A percentile compares a stretch with the other conserved stretches of the same genome.
Evolutionary conservation across 2,797 vertebrate genomes (phyloP).

Genomic region (Chloroceryle inda): DNA sequence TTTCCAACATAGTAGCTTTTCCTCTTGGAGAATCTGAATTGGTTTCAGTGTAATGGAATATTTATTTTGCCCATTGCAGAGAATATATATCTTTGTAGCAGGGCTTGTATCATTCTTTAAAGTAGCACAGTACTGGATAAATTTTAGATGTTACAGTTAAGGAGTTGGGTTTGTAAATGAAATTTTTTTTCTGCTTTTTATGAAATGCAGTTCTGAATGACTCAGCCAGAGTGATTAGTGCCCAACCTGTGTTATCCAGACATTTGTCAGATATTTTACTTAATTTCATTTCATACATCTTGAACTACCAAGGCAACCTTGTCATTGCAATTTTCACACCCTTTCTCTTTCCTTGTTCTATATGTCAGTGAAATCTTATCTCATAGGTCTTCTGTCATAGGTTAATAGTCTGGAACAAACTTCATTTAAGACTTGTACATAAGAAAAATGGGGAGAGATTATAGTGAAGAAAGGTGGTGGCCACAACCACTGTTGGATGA

Average conservation of each 20-base stretch:
- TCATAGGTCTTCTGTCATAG: slow-evolving; percentile 79
- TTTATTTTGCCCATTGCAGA: background rate
- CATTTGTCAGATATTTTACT: slow-evolving; percentile 79
- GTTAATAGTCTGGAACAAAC: slow-evolving; percentile 84
- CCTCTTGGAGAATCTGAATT: background rate
- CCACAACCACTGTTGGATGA: background rate
- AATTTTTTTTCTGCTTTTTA: background rate
- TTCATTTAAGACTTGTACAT: slow-evolving; percentile 75
- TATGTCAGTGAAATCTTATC: slow-evolving; percentile 81
- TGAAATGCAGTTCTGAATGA: slow-evolving; percentile 25
- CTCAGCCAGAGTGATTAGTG: slow-evolving; percentile 31
- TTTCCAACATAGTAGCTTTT: background rate
- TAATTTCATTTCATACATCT: slow-evolving; percentile 75
- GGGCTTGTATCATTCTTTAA: background rate
- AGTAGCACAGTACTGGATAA: background rate
- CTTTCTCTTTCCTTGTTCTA: slow-evolving; percentile 80
- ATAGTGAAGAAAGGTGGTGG: slow-evolving; percentile 67
- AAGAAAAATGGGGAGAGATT: slow-evolving; percentile 62
- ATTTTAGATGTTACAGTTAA: background rate
- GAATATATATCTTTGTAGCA: background rate
- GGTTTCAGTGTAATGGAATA: background rate
- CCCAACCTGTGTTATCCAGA: slow-evolving; percentile 49
- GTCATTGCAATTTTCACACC: slow-evolving; percentile 81
- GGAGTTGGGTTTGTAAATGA: background rate
- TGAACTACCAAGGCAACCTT: slow-evolving; percentile 79